Percentiles rank a stretch among this genome's conserved stretches.
Conservation (phyloP, 2,888 invertebrate species). For the Caenorhabditis sp. region DNA sequence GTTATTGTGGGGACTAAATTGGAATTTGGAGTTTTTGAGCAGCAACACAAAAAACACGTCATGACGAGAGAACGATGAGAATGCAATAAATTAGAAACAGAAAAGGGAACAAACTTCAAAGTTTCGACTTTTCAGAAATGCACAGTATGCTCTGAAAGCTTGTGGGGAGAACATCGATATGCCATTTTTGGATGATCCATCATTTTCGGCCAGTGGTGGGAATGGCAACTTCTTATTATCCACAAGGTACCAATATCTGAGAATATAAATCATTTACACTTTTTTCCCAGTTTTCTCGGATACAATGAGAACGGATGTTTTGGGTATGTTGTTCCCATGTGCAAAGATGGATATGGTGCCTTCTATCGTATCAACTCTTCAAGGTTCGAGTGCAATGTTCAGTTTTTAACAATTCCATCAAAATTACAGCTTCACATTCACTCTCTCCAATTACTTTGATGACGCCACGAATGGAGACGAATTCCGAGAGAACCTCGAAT, state of each 20-base stretch:
- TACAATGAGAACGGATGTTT: conserved; percentile 82
- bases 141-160: conserved; percentile 18
- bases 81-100: not conserved
- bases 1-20: conserved; percentile 36
- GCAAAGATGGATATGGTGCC: conserved; percentile 87
- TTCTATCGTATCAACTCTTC: conserved; percentile 86
- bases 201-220: conserved; percentile 57
- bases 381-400: conserved; percentile 29
- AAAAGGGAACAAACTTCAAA: not conserved
- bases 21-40: conserved; percentile 2
- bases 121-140: conserved; percentile 23
- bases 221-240: conserved; percentile 68
- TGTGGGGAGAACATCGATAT: conserved; percentile 14
- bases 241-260: conserved; percentile 61
- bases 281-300: conserved; percentile 66
- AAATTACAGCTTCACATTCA: conserved; percentile 65
- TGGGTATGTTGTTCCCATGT: conserved; percentile 87
- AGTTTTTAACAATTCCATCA: not conserved
- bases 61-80: not conserved
- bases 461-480: conserved; percentile 50
- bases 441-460: conserved; percentile 53
- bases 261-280: not conserved
- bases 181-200: conserved; percentile 51
- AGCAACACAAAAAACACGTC: conserved; percentile 4
- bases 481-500: conserved; percentile 65